These are phyloP conservation scores for Apamea anceps DNA, from an alignment of 2,888 invertebrate species.

Conservation along the genomic window DNA sequence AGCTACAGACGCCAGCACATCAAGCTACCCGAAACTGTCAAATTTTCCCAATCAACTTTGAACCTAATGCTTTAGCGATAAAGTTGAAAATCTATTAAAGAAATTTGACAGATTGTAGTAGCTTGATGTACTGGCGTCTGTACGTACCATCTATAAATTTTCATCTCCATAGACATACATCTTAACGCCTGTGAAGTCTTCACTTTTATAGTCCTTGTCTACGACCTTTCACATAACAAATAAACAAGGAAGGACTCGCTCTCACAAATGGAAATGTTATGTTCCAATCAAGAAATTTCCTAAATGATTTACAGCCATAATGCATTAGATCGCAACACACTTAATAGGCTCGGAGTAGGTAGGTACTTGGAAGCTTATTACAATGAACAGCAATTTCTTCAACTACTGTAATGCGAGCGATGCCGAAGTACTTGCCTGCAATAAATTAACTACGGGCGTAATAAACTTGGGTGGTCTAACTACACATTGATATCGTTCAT, in stretches of 20 bases:
- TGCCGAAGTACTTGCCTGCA: constrained; percentile 38
- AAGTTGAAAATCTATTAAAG: too few relatives aligned
- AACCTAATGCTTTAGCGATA: too few relatives aligned
- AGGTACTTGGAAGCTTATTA: constrained; percentile 49
- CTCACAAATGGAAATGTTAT: constrained; percentile 38
- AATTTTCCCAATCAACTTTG: too few relatives aligned
- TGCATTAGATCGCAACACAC: constrained; percentile 39
- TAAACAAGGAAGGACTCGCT: constrained; percentile 32
- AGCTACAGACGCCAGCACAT: too few relatives aligned
- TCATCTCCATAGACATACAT: neutral
- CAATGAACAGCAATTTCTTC: constrained; percentile 61
- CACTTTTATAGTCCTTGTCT: neutral
- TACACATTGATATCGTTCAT: constrained; percentile 18
- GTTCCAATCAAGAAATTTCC: constrained; percentile 45
- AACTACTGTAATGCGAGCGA: constrained; percentile 57
- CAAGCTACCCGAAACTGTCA: too few relatives aligned
- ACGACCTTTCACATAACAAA: constrained; percentile 11
- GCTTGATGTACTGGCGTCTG: too few relatives aligned
- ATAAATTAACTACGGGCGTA: constrained; percentile 46
- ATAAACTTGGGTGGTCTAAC: constrained; percentile 61
- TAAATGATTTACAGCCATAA: constrained; percentile 51
- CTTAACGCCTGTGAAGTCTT: neutral
- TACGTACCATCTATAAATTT: neutral
- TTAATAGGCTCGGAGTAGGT: constrained; percentile 35
- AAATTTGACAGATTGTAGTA: too few relatives aligned